Conservation (phyloP, 2,888 invertebrate genomes). For the Philaethria dido region DNA sequence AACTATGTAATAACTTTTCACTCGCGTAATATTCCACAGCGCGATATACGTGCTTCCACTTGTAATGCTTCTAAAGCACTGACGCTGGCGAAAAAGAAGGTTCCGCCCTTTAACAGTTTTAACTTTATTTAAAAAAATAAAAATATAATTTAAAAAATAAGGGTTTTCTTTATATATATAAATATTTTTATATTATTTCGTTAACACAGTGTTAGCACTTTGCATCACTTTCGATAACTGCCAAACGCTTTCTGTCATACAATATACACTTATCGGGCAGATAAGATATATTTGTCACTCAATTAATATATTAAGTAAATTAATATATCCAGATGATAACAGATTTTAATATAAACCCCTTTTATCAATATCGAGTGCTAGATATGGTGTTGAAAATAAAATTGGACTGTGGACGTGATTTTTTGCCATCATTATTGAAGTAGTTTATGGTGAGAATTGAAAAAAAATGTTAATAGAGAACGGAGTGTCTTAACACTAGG, state of each 20-base stretch:
- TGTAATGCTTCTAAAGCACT: not conserved
- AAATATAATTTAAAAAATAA: not conserved
- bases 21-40: not conserved
- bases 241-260: slow-evolving; percentile 28
- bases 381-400: slow-evolving; percentile 46
- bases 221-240: slow-evolving; percentile 29
- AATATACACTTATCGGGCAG: slow-evolving; percentile 45
- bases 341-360: slow-evolving; percentile 59
- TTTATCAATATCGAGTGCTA: slow-evolving; percentile 57
- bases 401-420: slow-evolving; percentile 37
- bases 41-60: slow-evolving; percentile 2
- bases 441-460: not conserved
- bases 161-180: not conserved
- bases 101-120: not conserved
- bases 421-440: slow-evolving; percentile 23
- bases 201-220: not conserved
- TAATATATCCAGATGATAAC: slow-evolving; percentile 65
- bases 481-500: too few relatives aligned
- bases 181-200: not conserved
- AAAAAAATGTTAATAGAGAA: too few relatives aligned
- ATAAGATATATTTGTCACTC: slow-evolving; percentile 63
- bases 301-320: slow-evolving; percentile 71
- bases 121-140: not conserved
- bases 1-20: slow-evolving; percentile 9
- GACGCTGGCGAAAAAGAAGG: not conserved